phyloP scores from a whole-genome alignment of 2,797 vertebrate species.

The Astyanax mexicanus region DNA sequence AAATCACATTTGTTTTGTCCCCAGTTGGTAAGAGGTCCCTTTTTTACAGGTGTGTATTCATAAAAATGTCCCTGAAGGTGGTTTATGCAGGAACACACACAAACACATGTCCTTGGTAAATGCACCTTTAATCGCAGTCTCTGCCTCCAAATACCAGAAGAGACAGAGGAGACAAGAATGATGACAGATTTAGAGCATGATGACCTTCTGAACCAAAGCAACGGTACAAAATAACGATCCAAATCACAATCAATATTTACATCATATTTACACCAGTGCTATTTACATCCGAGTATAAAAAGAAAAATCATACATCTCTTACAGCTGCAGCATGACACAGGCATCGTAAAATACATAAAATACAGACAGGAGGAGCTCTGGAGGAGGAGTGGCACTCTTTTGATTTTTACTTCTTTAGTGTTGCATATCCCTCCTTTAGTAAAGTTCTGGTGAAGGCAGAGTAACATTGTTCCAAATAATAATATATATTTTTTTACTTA shows the following conservation, averaged over 20 bases:
- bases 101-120: conserved; percentile 66
- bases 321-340: conserved; percentile 73
- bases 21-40: too few relatives aligned
- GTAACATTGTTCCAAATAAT: conserved; percentile 27
- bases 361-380: conserved; percentile 1
- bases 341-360: conserved; percentile 60
- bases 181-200: conserved; percentile 67
- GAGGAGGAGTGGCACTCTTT: conserved; percentile 34
- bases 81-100: conserved; percentile 4
- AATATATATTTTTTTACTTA: too few relatives aligned
- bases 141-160: conserved; percentile 66
- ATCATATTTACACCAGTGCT: conserved; percentile 78
- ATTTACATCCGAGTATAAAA: conserved; percentile 77
- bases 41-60: too few relatives aligned
- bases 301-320: conserved; percentile 80
- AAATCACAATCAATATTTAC: conserved; percentile 79
- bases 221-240: conserved; percentile 75
- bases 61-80: too few relatives aligned
- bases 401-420: conserved; percentile 20
- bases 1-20: too few relatives aligned
- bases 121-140: conserved; percentile 81
- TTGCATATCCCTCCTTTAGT: background rate
- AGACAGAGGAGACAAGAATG: conserved; percentile 63
- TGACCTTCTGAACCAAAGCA: conserved; percentile 70
- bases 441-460: conserved; percentile 18